Evolutionary conservation across 1,140 invertebrate species (phyloP), one percentile per base, ranked within the genome.

Genomic region (Acyrthosiphon pisum): DNA sequence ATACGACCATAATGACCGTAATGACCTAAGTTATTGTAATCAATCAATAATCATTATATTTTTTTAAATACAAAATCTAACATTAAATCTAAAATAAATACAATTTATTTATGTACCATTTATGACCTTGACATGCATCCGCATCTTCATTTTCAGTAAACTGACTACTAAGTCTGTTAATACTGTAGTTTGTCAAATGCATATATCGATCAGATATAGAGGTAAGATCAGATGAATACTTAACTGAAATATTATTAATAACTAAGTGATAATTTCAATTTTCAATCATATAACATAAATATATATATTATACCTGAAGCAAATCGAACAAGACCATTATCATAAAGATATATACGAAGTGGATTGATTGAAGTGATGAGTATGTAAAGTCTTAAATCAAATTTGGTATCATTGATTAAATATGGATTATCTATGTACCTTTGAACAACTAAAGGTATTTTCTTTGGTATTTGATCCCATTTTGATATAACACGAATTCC

Each of bases 111-210:
- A n/a, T n/a, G n/a, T n/a, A 96, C 97, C 98, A 99, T 95, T 99
- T 99, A 95, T 98, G 98, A 0, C 98, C 98, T 92, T 97, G 96
- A 94, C 97, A 98, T 0, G 97, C 96, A 87, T 97, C 96, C 0
- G 97, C 97, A 95, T 98, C 97, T 94, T 98, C 97, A 95, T 98
- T 98, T 93, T 97, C 97, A 0, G 97, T 97, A 95, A 99, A 99
- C 83, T 97, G 97, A 84, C 97, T 97, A 68, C 97, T 98, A 83
- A 98, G 96, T 95, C 99, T 99, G 95, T 99, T 99, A 93, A 99
- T 98, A 94, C 98, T 99, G 95, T 99, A 99, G 95, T 99, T 99
- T 60, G 99, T 99, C 94, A 99, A 96, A 96, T 99, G 99, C 98
- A 99, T 99, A 95, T 97, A 99, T 84, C 98, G 96, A 95, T 99